Conservation (phyloP, 2,888 invertebrate species). For the Blera fallax region DNA sequence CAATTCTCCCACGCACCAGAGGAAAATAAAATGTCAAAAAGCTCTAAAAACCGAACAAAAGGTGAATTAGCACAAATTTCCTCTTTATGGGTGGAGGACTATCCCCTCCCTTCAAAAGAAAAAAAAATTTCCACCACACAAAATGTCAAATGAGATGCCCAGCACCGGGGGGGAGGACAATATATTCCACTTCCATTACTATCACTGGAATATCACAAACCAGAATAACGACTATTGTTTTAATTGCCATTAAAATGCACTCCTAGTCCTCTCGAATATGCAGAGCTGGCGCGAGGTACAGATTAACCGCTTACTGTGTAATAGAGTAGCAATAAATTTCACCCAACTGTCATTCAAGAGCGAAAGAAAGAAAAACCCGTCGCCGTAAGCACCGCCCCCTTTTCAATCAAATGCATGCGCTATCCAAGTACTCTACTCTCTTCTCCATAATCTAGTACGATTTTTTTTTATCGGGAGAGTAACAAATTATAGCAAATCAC, state of each 20-base stretch:
- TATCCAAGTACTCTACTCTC: background rate
- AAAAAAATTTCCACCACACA: conserved; percentile 1
- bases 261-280: conserved; percentile 40
- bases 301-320: conserved; percentile 72
- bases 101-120: background rate
- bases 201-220: conserved; percentile 57
- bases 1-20: conserved; percentile 55
- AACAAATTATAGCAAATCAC: conserved; percentile 46
- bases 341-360: conserved; percentile 67
- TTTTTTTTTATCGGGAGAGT: conserved; percentile 31
- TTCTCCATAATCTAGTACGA: conserved; percentile 42
- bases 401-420: conserved; percentile 49
- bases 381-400: conserved; percentile 39
- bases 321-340: conserved; percentile 71
- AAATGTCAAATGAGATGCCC: conserved; percentile 53
- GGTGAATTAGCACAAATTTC: conserved; percentile 73
- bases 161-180: background rate
- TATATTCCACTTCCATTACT: conserved; percentile 14
- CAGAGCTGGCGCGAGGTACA: conserved; percentile 51
- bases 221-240: conserved; percentile 72
- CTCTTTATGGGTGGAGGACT: conserved; percentile 42
- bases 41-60: conserved; percentile 73
- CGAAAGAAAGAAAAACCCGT: conserved; percentile 51
- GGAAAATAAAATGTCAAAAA: conserved; percentile 67
- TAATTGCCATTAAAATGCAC: conserved; percentile 73